phyloP scores from a whole-genome alignment of 2,113 vertebrate species.

The Elgaria multicarinata region DNA sequence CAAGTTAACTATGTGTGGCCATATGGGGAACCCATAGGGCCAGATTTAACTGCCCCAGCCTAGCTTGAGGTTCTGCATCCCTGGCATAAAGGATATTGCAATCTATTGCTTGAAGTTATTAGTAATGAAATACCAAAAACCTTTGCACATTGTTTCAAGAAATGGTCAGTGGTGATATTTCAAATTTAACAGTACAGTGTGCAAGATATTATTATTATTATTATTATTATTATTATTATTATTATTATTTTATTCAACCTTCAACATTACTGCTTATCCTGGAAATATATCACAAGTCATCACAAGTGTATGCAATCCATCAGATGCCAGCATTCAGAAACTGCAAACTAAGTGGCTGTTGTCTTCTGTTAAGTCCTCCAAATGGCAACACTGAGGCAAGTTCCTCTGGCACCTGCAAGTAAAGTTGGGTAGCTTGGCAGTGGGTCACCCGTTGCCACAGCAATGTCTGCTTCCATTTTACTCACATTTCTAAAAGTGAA shows the following conservation, averaged over 20 bases:
- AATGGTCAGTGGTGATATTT: not conserved
- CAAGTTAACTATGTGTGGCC: too few relatives aligned
- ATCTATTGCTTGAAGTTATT: not conserved
- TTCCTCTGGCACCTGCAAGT: not conserved
- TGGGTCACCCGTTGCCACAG: not conserved
- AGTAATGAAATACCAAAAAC: not conserved
- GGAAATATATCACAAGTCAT: not conserved
- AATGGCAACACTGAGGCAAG: not conserved
- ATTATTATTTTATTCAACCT: too few relatives aligned
- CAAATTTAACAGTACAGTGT: not conserved
- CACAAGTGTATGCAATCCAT: too few relatives aligned
- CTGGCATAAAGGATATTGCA: not conserved
- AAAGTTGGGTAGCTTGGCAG: not conserved
- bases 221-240: too few relatives aligned
- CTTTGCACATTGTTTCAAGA: not conserved
- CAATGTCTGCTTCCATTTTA: slow-evolving; percentile 24
- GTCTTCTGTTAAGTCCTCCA: not conserved
- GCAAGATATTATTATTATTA: too few relatives aligned
- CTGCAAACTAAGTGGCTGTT: not conserved
- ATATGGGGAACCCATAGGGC: too few relatives aligned
- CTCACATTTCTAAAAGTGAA: slow-evolving; percentile 3
- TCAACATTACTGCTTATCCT: not conserved
- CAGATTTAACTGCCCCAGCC: too few relatives aligned
- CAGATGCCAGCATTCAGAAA: not conserved
- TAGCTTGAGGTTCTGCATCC: too few relatives aligned